These are phyloP conservation scores for Ceyx cyanopectus DNA, from an alignment of 2,113 vertebrate genomes.

Conservation along the genomic window DNA sequence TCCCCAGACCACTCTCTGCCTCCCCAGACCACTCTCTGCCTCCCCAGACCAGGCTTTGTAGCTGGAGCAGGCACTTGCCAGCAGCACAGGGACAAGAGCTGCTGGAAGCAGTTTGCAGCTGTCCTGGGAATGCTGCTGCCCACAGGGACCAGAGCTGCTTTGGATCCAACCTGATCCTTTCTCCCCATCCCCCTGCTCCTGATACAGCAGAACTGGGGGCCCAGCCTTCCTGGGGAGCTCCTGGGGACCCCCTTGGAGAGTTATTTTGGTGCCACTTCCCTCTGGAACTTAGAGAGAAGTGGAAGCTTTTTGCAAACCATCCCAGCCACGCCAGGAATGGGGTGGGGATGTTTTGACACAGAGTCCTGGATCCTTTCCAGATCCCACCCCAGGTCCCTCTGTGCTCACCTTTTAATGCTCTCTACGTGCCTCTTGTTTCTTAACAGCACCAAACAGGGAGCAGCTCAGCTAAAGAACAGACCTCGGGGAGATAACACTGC, in stretches of 20 bases:
- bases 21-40: too few species aligned
- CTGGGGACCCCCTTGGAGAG: background rate
- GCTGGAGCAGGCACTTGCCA: background rate
- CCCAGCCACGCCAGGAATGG: constrained; percentile 27
- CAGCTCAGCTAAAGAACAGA: background rate
- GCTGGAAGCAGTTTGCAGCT: background rate
- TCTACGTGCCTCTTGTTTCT: background rate
- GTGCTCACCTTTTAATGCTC: background rate
- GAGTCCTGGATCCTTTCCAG: background rate
- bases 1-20: too few species aligned
- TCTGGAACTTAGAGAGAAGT: background rate
- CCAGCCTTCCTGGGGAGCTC: background rate
- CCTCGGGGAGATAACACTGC: background rate
- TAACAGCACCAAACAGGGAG: background rate
- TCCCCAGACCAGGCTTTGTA: too few species aligned
- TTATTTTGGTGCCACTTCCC: background rate
- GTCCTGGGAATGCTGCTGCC: background rate
- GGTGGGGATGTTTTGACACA: constrained; percentile 25
- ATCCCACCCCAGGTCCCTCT: background rate
- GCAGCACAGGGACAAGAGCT: background rate
- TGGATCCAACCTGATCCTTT: background rate
- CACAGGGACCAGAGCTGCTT: background rate
- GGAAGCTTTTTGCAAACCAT: background rate
- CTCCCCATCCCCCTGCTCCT: background rate
- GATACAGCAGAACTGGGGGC: background rate